Evolutionary conservation across 2,888 invertebrate species (phyloP), one percentile per base, ranked within the genome.

Genomic region (Tetheella fluctuosa): DNA sequence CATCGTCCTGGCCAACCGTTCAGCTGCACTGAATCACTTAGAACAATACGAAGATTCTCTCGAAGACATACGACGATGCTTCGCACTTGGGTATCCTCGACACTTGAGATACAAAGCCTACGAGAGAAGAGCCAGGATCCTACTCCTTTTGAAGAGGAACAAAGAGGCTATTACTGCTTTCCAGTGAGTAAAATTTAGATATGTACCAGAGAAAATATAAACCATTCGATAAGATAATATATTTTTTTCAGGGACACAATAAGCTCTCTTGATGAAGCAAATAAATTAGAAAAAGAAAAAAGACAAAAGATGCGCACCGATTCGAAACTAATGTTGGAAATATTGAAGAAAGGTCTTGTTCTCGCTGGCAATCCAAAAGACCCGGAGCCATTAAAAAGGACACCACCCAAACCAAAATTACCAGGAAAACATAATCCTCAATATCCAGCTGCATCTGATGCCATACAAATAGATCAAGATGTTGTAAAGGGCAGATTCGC

Each of bases 1-100:
- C 0, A 94, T 97, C 52, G 91, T 96, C 6, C 90, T 96, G 69
- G 97, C 97, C 0, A 98, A 97, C 83, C 94, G 97, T 12, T 97
- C 97, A 34, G 97, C 97, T 0, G 94, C 96, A 0, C 91, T 97
- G 42, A 96, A 96, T 76, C 96, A 97, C 76, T 83, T 97, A 81
- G 91, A 95, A 64, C 94, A 95, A 67, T 95, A 94, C 78, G 94
- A 95, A 66, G 93, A 95, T 54, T 94, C 96, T 0, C 81, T 98
- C 48, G 90, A 94, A 10, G 97, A 98, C 76, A 95, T 96, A n/a
- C 92, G 95, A 57, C 94, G 96, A 60, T 95, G 96, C 15, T 80
- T 96, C 1, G 86, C 94, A 12, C 83, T 94, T 5, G 95, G 94
- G 12, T 97, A 97, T 78, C 97, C 97, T 0, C 89, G 93, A 53